A percentile compares a stretch with the other conserved stretches of the same genome.
These are phyloP conservation scores for Isurus oxyrinchus DNA, from an alignment of 2,113 vertebrate species.

Conservation along the genomic window DNA sequence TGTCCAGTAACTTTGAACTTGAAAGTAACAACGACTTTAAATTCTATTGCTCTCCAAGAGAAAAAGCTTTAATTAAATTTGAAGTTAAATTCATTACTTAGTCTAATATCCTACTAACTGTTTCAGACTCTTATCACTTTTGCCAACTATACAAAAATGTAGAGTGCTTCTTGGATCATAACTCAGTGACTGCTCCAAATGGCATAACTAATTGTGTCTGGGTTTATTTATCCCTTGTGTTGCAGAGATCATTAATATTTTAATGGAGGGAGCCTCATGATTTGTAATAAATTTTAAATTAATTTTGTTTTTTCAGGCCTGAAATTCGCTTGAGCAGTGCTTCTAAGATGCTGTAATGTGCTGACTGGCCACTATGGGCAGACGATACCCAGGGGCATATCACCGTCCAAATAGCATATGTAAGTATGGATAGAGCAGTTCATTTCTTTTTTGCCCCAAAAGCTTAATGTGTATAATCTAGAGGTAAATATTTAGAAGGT, in stretches of 20 bases:
- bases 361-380: constrained; percentile 67
- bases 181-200: neutral
- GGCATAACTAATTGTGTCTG: neutral
- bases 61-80: neutral
- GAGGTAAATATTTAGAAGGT: neutral
- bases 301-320: constrained; percentile 48
- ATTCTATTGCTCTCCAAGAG: neutral
- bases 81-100: neutral
- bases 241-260: constrained; percentile 60
- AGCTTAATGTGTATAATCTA: neutral
- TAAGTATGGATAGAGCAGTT: constrained; percentile 51
- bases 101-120: too few species aligned
- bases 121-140: neutral
- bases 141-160: neutral
- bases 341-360: constrained; percentile 49
- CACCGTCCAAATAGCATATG: constrained; percentile 59
- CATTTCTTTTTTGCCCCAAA: neutral
- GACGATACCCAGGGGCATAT: constrained; percentile 57
- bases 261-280: constrained; percentile 54
- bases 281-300: constrained; percentile 54
- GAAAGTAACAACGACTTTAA: neutral
- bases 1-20: neutral
- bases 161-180: neutral
- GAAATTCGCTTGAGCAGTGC: constrained; percentile 38
- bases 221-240: constrained; percentile 49